Evolutionary conservation across 1,140 invertebrate genomes (phyloP), one percentile per base, ranked within the genome.

Genomic region (Rhopalosiphum padi): DNA sequence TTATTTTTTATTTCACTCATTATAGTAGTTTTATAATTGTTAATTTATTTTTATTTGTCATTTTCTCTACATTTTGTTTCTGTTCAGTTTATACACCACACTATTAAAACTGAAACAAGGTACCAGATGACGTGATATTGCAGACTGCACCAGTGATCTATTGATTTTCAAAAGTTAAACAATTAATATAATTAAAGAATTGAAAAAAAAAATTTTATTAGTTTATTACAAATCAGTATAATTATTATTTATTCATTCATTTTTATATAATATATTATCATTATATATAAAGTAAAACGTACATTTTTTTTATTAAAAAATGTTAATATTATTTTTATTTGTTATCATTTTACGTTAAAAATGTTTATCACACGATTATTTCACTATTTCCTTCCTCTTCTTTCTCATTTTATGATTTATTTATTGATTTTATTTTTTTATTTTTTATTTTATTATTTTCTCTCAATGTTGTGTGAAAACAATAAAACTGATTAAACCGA

Each of bases 381-480:
- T 88, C 37, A 87, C 35, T 68, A 30, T 93, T n/a, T 87, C 60
- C 30, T 77, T 53, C 21, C 9, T 93, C 53, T 87, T 87, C 30
- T 55, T 35, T 68, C 21, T 41, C 43, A 60, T 60, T 53, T 87
- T 87, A 60, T 93, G 25, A 48, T 93, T 93, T 93, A n/a, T 93
- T 86, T 68, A 48, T 55, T 37, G 18, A 48, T 88, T 93, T 86
- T 93, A 21, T 86, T 86, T 46, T 53, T 35, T 85, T 21, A 21
- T 83, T 48, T 48, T 87, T 87, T 37, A 46, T 41, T 48, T 48
- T n/a, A 53, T 93, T 18, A 55, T 87, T 87, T 93, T 90, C 35
- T 93, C 93, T 93, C 85, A 60, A 88, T 90, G 87, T 88, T 93
- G 85, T 93, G 93, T 90, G 87, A 93, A 93, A 93, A 93, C 93